Conservation (phyloP, 2,888 invertebrate species). For the Gandaritis pyraliata region DNA sequence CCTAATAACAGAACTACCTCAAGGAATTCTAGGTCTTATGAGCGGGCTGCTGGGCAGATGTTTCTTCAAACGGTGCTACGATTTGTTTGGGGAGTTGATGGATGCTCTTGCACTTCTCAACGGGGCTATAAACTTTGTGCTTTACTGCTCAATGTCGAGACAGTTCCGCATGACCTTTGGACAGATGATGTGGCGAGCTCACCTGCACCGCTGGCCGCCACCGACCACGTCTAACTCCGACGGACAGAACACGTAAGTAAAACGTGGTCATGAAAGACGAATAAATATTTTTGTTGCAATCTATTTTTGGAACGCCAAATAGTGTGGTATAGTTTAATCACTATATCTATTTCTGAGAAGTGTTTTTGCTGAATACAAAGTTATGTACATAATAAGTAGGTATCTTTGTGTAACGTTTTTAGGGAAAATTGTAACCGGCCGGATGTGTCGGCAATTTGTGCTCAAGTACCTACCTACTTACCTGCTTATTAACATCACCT, state of each 20-base stretch:
- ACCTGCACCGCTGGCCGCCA: conserved; percentile 73
- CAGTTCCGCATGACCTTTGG: conserved; percentile 90
- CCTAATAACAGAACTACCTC: conserved; percentile 94
- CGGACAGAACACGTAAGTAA: conserved; percentile 86
- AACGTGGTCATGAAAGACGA: conserved; percentile 20
- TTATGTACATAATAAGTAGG: not conserved
- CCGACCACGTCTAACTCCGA: conserved; percentile 85
- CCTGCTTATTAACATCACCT: too few relatives aligned
- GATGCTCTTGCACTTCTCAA: conserved; percentile 95
- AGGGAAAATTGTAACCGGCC: not conserved
- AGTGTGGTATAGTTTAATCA: conserved; percentile 16
- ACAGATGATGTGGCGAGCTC: conserved; percentile 76
- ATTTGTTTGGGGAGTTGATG: conserved; percentile 93
- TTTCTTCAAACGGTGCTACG: conserved; percentile 92
- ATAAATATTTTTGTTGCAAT: conserved; percentile 40
- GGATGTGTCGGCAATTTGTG: not conserved
- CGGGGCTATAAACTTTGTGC: conserved; percentile 96
- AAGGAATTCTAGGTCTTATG: conserved; percentile 85
- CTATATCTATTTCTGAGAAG: conserved; percentile 14
- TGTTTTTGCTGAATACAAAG: not conserved
- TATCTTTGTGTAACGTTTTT: not conserved
- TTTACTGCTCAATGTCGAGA: conserved; percentile 97
- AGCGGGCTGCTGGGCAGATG: conserved; percentile 83
- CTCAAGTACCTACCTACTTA: too few relatives aligned
- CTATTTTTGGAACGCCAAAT: conserved; percentile 41